These are phyloP conservation scores for Parasteatoda lunata DNA, from an alignment of 2,888 invertebrate species.

Conservation along the genomic window DNA sequence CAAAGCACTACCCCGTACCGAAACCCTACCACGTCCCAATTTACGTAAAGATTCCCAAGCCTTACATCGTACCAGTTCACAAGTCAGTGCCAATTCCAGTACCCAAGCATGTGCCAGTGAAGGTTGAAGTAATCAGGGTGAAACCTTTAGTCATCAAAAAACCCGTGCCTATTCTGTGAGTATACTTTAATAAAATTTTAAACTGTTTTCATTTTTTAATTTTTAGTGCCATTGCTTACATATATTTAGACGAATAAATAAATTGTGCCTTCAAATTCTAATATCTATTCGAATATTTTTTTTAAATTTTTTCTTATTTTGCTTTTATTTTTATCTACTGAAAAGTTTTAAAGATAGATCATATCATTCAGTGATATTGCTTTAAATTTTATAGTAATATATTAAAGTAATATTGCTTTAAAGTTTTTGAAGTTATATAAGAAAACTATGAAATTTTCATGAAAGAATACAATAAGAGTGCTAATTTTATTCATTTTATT, in stretches of 20 bases:
- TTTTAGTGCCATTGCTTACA: too few species aligned
- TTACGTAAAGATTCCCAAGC: slow-evolving; percentile 69
- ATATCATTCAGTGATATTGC: not conserved
- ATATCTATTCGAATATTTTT: not conserved
- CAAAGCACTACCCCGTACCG: slow-evolving; percentile 70
- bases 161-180: slow-evolving; percentile 71
- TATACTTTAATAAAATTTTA: slow-evolving; percentile 13
- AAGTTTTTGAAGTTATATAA: not conserved
- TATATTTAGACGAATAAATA: not conserved
- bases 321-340: not conserved
- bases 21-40: slow-evolving; percentile 69
- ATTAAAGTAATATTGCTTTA: too few species aligned
- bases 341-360: not conserved
- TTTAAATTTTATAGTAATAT: too few species aligned
- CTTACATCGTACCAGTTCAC: slow-evolving; percentile 69
- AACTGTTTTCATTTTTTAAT: not conserved
- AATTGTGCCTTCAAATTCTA: not conserved
- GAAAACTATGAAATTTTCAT: not conserved
- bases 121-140: slow-evolving; percentile 70
- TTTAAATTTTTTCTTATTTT: not conserved
- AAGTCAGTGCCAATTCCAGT: slow-evolving; percentile 70
- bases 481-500: not conserved
- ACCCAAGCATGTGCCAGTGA: slow-evolving; percentile 70
- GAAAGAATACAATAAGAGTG: not conserved
- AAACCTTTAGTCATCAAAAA: slow-evolving; percentile 71